Evolutionary conservation across 2,888 invertebrate species (phyloP).

Genomic region (Dascillus cervinus): DNA sequence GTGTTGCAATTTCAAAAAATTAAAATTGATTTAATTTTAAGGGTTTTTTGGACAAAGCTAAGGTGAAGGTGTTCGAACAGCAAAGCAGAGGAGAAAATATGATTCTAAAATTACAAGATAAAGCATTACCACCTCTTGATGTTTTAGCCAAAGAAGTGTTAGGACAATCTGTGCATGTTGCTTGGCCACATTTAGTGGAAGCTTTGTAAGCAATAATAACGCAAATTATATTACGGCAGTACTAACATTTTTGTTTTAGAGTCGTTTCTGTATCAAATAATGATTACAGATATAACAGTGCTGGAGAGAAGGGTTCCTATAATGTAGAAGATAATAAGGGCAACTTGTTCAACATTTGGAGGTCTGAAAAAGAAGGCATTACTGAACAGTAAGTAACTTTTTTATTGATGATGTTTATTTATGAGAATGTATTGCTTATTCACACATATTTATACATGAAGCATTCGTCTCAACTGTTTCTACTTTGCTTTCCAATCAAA

Average conservation of each 20-base stretch:
- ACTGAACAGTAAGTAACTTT: constrained; percentile 48
- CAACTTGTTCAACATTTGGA: constrained; percentile 44
- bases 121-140: constrained; percentile 35
- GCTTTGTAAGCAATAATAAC: constrained; percentile 52
- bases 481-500: too few relatives aligned
- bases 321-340: constrained; percentile 44
- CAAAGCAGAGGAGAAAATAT: constrained; percentile 74
- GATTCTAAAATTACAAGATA: constrained; percentile 54
- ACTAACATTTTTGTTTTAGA: constrained; percentile 32
- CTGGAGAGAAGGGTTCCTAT: constrained; percentile 39
- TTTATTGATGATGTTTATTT: not conserved
- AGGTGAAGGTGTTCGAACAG: constrained; percentile 85
- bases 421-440: too few relatives aligned
- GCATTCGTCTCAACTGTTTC: too few relatives aligned
- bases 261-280: constrained; percentile 57
- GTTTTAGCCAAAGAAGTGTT: constrained; percentile 54
- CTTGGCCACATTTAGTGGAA: constrained; percentile 90
- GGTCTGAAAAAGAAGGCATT: constrained; percentile 46
- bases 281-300: constrained; percentile 43
- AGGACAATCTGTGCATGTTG: constrained; percentile 69
- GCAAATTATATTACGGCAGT: not conserved
- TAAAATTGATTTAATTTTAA: constrained; percentile 10
- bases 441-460: too few relatives aligned
- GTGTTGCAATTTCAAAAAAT: constrained; percentile 4
- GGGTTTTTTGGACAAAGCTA: constrained; percentile 51